A percentile compares a stretch with the other conserved stretches of the same genome.
These are phyloP conservation scores for Minunthozetes semirufus DNA, from an alignment of 2,888 invertebrate species.

Conservation along the genomic window DNA sequence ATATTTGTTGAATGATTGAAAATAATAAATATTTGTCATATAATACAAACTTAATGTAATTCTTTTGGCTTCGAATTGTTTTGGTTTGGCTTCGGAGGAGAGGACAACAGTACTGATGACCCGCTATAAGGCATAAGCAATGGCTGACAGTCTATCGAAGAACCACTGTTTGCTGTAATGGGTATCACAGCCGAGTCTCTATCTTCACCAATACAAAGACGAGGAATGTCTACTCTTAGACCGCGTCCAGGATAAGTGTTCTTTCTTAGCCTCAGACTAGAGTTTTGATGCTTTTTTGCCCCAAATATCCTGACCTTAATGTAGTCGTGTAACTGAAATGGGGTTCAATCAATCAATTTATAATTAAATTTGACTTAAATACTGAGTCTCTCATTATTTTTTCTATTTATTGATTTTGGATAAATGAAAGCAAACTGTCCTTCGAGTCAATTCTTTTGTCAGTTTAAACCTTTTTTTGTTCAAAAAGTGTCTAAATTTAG, in stretches of 20 bases:
- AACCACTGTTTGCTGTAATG: slow-evolving; percentile 5
- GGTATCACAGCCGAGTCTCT: not conserved
- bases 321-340: slow-evolving; percentile 20
- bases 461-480: not conserved
- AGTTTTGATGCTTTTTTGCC: not conserved
- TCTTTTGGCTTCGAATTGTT: not conserved
- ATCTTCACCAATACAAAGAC: slow-evolving; percentile 25
- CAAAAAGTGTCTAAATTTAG: slow-evolving; percentile 8
- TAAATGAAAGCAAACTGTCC: slow-evolving; percentile 1
- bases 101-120: not conserved
- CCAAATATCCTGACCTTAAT: slow-evolving; percentile 27
- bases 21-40: not conserved
- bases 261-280: slow-evolving; percentile 20
- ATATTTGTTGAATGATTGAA: not conserved
- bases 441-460: not conserved
- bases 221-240: slow-evolving; percentile 27
- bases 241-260: slow-evolving; percentile 21
- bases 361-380: not conserved
- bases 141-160: slow-evolving; percentile 21
- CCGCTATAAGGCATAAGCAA: slow-evolving; percentile 25
- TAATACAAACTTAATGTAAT: not conserved
- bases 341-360: not conserved
- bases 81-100: not conserved
- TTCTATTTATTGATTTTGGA: not conserved
- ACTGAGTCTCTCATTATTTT: not conserved